These are phyloP conservation scores for Malurus cyaneus DNA, from an alignment of 2,113 vertebrate genomes.

Conservation along the genomic window DNA sequence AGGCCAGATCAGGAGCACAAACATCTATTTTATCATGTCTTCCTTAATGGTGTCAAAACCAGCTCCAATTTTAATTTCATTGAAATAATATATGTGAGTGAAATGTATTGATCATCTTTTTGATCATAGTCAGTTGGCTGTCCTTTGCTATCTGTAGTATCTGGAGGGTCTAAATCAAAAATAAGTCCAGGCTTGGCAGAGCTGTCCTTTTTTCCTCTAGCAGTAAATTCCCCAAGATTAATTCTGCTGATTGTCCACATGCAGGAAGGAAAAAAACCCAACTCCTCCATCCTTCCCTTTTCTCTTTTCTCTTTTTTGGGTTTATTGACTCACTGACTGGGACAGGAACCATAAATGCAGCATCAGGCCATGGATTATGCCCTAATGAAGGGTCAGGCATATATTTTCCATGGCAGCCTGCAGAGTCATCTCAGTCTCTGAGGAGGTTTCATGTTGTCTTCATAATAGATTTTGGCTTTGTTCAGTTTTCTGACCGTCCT, in stretches of 20 bases:
- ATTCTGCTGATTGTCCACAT: not conserved
- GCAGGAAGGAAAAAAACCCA: not conserved
- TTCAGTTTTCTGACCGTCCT: conserved; percentile 1
- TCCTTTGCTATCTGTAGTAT: not conserved
- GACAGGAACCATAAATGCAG: not conserved
- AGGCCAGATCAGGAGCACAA: not conserved
- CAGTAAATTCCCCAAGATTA: not conserved
- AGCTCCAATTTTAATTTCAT: not conserved
- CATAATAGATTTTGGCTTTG: not conserved
- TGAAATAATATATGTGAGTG: not conserved
- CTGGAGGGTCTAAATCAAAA: not conserved
- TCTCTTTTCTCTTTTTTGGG: not conserved
- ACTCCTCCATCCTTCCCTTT: not conserved
- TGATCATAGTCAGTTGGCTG: not conserved
- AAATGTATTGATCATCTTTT: not conserved
- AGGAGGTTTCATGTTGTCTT: conserved; percentile 2
- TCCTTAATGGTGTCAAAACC: not conserved
- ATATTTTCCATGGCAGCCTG: conserved; percentile 6
- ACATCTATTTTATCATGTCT: not conserved
- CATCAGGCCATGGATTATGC: not conserved
- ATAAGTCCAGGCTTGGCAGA: not conserved
- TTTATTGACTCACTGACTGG: not conserved
- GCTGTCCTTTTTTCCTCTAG: not conserved
- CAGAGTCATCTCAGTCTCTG: not conserved
- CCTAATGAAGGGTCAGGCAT: not conserved